A percentile compares a stretch with the other conserved stretches of the same genome.
phyloP scores from a whole-genome alignment of 1,140 invertebrate genomes.

The Drosophila subobscura region DNA sequence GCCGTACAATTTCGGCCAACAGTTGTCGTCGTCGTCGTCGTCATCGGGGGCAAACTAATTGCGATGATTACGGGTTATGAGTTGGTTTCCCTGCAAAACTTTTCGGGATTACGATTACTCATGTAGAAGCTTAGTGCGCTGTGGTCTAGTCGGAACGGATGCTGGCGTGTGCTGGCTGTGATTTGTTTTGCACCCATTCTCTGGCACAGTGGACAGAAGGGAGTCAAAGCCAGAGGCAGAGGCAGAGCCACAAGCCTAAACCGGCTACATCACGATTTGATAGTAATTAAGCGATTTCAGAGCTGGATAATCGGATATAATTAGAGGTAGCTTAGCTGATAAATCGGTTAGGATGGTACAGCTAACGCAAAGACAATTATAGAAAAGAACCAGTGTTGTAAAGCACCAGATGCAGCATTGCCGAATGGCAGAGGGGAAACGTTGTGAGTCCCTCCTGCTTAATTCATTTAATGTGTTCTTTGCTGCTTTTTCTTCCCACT shows the following conservation, averaged over 20 bases:
- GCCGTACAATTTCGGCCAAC: not conserved
- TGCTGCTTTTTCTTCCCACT: too few relatives aligned
- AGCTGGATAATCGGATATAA: constrained; percentile 21
- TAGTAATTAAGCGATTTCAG: constrained; percentile 32
- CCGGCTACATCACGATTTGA: constrained; percentile 37
- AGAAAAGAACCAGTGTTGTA: too few relatives aligned
- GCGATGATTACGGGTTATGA: constrained; percentile 56
- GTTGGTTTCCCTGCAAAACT: constrained; percentile 52
- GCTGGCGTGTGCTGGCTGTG: constrained; percentile 43
- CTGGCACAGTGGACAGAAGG: constrained; percentile 32
- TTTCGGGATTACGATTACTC: constrained; percentile 62
- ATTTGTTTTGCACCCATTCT: constrained; percentile 32
- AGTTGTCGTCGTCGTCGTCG: constrained; percentile 28
- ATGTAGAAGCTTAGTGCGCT: constrained; percentile 38
- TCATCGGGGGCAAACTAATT: constrained; percentile 49
- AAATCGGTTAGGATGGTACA: too few relatives aligned
- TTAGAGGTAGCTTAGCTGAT: constrained; percentile 13
- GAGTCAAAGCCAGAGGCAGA: not conserved
- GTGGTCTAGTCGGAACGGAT: constrained; percentile 17
- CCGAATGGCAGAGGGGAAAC: too few relatives aligned
- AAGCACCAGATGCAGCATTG: too few relatives aligned
- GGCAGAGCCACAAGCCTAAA: not conserved
- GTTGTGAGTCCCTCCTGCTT: too few relatives aligned
- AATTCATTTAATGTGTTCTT: too few relatives aligned
- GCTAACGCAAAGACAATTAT: too few relatives aligned